These are phyloP conservation scores for Poeciliopsis turrubarensis DNA, from an alignment of 2,113 vertebrate species.

Conservation along the genomic window DNA sequence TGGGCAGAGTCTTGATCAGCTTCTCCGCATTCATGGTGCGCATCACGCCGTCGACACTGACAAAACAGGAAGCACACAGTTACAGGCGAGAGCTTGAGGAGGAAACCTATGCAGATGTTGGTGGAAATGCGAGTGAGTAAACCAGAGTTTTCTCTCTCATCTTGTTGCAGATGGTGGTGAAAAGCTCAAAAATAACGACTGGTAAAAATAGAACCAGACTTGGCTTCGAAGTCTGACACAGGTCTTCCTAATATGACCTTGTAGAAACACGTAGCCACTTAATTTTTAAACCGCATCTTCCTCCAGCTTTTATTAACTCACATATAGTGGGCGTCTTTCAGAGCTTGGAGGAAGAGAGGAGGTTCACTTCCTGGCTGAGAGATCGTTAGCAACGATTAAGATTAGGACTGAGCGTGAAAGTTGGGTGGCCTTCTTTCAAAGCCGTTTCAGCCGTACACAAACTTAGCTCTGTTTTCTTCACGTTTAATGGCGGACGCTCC, in stretches of 20 bases:
- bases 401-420: neutral
- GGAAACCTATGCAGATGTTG: neutral
- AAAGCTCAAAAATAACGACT: neutral
- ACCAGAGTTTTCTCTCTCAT: neutral
- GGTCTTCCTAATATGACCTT: neutral
- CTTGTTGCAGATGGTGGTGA: too few relatives aligned
- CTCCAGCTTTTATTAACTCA: neutral
- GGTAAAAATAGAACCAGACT: conserved; percentile 20
- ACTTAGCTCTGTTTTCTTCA: neutral
- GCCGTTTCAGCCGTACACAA: neutral
- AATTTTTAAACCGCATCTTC: neutral
- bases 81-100: neutral
- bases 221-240: conserved; percentile 9
- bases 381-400: neutral
- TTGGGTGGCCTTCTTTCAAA: neutral
- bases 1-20: conserved; percentile 91
- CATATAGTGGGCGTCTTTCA: neutral
- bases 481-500: neutral
- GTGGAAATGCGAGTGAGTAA: neutral
- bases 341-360: neutral
- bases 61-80: conserved; percentile 30
- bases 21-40: conserved; percentile 93
- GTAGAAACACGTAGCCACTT: neutral
- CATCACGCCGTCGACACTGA: conserved; percentile 90
- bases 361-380: neutral